Conservation (phyloP, 2,888 invertebrate genomes). For the Polydrusus cervinus region DNA sequence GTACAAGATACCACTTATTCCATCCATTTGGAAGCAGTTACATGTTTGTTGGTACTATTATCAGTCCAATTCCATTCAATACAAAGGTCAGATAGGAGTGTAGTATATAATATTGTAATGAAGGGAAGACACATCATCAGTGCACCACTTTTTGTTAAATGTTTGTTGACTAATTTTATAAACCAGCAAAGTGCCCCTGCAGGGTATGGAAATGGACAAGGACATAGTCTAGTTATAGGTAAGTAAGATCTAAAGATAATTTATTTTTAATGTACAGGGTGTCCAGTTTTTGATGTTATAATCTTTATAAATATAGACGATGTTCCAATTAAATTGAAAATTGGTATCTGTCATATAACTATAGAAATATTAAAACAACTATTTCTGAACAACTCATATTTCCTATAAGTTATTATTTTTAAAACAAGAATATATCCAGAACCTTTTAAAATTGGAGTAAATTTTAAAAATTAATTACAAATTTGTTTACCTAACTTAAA, state of each 20-base stretch:
- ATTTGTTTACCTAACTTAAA: no score
- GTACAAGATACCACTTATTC: slow-evolving; percentile 89
- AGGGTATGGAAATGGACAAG: slow-evolving; percentile 76
- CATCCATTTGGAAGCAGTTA: slow-evolving; percentile 90
- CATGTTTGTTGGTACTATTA: slow-evolving; percentile 88
- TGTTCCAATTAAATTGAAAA: no score
- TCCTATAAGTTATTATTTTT: no score
- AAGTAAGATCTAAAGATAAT: slow-evolving; percentile 39
- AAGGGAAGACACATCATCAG: slow-evolving; percentile 82
- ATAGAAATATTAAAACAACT: no score
- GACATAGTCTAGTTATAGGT: slow-evolving; percentile 86
- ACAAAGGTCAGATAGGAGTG: slow-evolving; percentile 78
- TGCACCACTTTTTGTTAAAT: slow-evolving; percentile 85
- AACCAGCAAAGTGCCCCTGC: slow-evolving; percentile 80
- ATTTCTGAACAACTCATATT: no score
- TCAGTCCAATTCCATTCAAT: slow-evolving; percentile 89
- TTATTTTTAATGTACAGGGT: background rate
- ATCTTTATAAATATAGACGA: no score
- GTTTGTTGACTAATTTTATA: slow-evolving; percentile 84
- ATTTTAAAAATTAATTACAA: no score
- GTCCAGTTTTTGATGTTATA: no score
- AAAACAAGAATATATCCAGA: no score
- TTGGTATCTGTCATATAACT: no score
- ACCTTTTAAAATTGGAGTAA: no score
- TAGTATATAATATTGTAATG: slow-evolving; percentile 81